Conservation (phyloP, 2,797 vertebrate genomes). For the Trichosurus vulpecula region DNA sequence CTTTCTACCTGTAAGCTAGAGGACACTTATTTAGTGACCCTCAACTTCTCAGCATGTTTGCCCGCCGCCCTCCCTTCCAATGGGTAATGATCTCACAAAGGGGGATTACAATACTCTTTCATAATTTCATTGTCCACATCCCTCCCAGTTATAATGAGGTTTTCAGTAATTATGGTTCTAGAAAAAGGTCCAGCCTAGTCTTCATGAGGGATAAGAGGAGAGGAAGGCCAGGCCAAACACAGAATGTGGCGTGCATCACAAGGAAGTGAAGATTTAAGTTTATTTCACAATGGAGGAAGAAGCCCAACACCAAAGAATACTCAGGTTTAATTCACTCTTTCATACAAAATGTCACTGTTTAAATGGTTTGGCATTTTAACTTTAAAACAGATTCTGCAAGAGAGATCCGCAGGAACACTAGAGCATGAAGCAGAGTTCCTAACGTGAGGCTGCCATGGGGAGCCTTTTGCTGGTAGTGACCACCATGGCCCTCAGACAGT, state of each 20-base stretch:
- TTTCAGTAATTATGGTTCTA: slow-evolving; percentile 14
- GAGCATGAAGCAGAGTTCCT: slow-evolving; percentile 76
- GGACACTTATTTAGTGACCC: too few relatives aligned
- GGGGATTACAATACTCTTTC: not conserved
- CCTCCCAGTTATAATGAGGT: slow-evolving; percentile 41
- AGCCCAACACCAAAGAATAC: slow-evolving; percentile 77
- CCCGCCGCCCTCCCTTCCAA: too few relatives aligned
- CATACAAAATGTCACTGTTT: slow-evolving; percentile 76
- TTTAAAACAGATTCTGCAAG: slow-evolving; percentile 80
- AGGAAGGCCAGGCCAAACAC: slow-evolving; percentile 49
- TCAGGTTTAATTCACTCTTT: slow-evolving; percentile 73
- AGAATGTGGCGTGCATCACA: slow-evolving; percentile 7
- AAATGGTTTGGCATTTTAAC: slow-evolving; percentile 77
- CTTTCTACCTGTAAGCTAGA: not conserved
- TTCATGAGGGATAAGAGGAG: slow-evolving; percentile 14
- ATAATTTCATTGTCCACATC: not conserved
- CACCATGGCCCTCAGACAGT: not conserved
- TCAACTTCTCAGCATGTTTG: too few relatives aligned
- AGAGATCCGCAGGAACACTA: slow-evolving; percentile 72
- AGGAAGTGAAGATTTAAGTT: not conserved
- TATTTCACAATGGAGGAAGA: slow-evolving; percentile 75
- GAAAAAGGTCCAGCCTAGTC: slow-evolving; percentile 2
- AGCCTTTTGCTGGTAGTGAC: slow-evolving; percentile 63
- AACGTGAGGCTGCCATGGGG: slow-evolving; percentile 76
- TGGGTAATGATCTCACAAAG: too few relatives aligned